These are phyloP conservation scores for Atherinosoma microstoma DNA, from an alignment of 2,797 vertebrate species.

Conservation along the genomic window DNA sequence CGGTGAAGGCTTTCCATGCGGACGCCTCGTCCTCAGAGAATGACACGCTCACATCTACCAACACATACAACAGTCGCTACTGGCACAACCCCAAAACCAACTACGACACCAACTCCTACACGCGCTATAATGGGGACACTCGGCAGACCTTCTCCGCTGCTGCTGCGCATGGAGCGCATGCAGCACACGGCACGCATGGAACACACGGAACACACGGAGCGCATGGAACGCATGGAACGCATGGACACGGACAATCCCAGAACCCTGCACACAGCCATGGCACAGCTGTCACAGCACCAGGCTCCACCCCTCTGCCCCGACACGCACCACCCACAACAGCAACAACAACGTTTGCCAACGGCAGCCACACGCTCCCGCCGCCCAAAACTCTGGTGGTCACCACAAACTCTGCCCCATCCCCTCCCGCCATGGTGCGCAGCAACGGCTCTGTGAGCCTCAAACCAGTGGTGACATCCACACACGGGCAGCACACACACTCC, in stretches of 20 bases:
- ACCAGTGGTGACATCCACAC: slow-evolving; percentile 81
- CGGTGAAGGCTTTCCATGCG: slow-evolving; percentile 92
- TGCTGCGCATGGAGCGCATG: slow-evolving; percentile 57
- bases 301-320: slow-evolving; percentile 75
- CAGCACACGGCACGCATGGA: slow-evolving; percentile 81
- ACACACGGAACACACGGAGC: slow-evolving; percentile 14
- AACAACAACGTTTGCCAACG: slow-evolving; percentile 87
- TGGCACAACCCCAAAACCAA: slow-evolving; percentile 94
- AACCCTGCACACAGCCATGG: slow-evolving; percentile 63
- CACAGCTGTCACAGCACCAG: slow-evolving; percentile 77
- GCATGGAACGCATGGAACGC: slow-evolving; percentile 35
- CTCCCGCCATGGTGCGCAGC: slow-evolving; percentile 87
- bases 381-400: slow-evolving; percentile 97
- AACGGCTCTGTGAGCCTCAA: slow-evolving; percentile 90
- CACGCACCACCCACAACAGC: slow-evolving; percentile 62
- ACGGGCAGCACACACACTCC: slow-evolving; percentile 88
- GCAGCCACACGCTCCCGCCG: slow-evolving; percentile 87
- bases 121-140: slow-evolving; percentile 89
- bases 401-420: slow-evolving; percentile 90
- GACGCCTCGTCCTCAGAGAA: slow-evolving; percentile 97
- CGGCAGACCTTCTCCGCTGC: slow-evolving; percentile 88
- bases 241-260: slow-evolving; percentile 73
- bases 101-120: slow-evolving; percentile 89
- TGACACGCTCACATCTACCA: slow-evolving; percentile 95
- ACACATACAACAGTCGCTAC: slow-evolving; percentile 97